Base-by-base conservation (phyloP, 2,888 invertebrate genomes). In the Punctoribates punctum region DNA sequence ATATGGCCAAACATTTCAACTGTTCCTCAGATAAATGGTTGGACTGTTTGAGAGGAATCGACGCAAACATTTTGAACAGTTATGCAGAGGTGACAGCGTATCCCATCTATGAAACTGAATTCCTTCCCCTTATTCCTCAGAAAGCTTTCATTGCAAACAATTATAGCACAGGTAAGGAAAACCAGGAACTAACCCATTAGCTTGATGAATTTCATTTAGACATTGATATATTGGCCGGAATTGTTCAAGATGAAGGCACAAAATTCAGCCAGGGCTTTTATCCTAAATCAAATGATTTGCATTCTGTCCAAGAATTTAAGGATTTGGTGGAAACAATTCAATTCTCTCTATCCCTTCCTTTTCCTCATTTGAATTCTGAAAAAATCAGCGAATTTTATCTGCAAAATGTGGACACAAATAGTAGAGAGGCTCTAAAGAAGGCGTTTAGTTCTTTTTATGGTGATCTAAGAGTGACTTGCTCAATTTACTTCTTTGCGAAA, bases 401-500 rank as follows among this genome's bases (percentile, higher is more conserved):
- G 25, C n/a, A 34, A 38, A n/a, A 15, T 4, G 38, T 67, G 8
- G 38, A 67, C 20, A 34, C 17, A 20, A 67, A 13, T 3, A 38
- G 17, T n/a, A 11, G 2, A 9, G 20, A 25, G 11, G 34, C 67
- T 6, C 8, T 54, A 1, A 74, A 20, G 27, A 4, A 15, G 20
- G 74, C 60, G 1, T 23, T 60, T 17, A 2, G 17, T n/a, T 67
- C 46, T 42, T 27, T 62, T n/a, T 75, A 15, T n/a, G 70, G 67
- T 65, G 65, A 75, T 34, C 11, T 48, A 20, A 1, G 1, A 0
- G 9, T 75, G 1, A 54, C 20, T 11, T 75, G 75, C 42, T 29
- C 72, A 8, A 75, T 73, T 20, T 29, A 54, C 20, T 46, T 73
- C 15, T 75, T 75, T n/a, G 75, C 57, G 2, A 27, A 73, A 60